Evolutionary conservation across 2,888 invertebrate genomes (phyloP).

Genomic region (Eristalinus aeneus): DNA sequence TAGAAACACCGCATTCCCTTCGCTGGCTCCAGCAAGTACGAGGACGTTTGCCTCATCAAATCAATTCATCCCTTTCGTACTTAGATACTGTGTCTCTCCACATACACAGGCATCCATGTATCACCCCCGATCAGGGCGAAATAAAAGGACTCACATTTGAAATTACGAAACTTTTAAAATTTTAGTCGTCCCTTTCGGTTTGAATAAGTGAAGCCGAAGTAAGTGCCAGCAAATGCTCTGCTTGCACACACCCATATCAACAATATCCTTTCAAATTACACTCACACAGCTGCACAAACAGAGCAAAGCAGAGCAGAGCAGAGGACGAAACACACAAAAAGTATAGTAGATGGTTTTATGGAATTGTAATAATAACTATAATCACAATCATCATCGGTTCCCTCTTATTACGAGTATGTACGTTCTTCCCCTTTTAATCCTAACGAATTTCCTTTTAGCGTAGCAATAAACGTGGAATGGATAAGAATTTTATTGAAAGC

Average conservation of each 20-base stretch:
- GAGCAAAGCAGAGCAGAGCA: not conserved
- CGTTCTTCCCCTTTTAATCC: slow-evolving; percentile 68
- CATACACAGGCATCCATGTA: slow-evolving; percentile 34
- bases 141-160: slow-evolving; percentile 64
- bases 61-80: slow-evolving; percentile 53
- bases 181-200: slow-evolving; percentile 38
- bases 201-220: slow-evolving; percentile 30
- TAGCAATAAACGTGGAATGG: slow-evolving; percentile 68
- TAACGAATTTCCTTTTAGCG: slow-evolving; percentile 70
- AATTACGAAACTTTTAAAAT: slow-evolving; percentile 68
- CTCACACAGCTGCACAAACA: slow-evolving; percentile 11
- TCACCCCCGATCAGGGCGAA: slow-evolving; percentile 60
- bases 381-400: slow-evolving; percentile 71
- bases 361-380: slow-evolving; percentile 71
- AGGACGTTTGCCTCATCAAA: slow-evolving; percentile 48
- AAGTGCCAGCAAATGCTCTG: slow-evolving; percentile 11
- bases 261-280: slow-evolving; percentile 56
- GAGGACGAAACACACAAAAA: slow-evolving; percentile 44
- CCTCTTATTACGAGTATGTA: slow-evolving; percentile 54
- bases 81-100: not conserved
- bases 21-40: slow-evolving; percentile 15
- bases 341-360: slow-evolving; percentile 67
- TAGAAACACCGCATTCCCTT: slow-evolving; percentile 20
- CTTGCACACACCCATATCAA: slow-evolving; percentile 24
- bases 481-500: slow-evolving; percentile 68